Percentiles rank a stretch among this genome's conserved stretches.
These are phyloP conservation scores for Anastrepha obliqua DNA, from an alignment of 1,140 invertebrate genomes.

Conservation along the genomic window DNA sequence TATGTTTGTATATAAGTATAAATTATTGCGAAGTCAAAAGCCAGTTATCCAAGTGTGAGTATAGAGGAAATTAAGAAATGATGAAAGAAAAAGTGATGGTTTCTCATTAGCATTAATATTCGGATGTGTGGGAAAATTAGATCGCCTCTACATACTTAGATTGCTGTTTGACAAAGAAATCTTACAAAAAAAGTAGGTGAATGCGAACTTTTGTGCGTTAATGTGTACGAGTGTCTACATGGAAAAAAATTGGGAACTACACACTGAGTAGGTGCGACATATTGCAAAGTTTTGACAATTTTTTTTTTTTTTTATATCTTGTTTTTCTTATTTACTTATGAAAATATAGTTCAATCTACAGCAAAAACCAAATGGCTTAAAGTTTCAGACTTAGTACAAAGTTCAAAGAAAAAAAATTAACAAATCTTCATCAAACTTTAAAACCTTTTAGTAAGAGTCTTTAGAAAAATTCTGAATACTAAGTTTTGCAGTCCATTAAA, in stretches of 20 bases:
- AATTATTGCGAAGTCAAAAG: neutral
- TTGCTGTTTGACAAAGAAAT: neutral
- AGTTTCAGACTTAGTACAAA: no score
- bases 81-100: constrained; percentile 1
- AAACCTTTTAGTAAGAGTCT: no score
- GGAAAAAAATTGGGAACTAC: neutral
- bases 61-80: neutral
- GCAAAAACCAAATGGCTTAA: no score
- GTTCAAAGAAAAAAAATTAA: no score
- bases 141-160: neutral
- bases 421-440: no score
- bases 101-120: neutral
- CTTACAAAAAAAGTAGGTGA: neutral
- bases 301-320: no score
- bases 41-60: neutral
- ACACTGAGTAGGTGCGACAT: no score
- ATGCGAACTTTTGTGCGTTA: constrained; percentile 2
- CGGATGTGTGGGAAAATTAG: constrained; percentile 2
- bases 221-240: neutral
- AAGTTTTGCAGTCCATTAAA: no score
- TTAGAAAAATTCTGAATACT: no score
- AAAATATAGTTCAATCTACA: no score
- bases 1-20: neutral
- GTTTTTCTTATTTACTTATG: no score
- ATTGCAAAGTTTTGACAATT: no score